Evolutionary conservation across 2,888 invertebrate species (phyloP), one percentile per base, ranked within the genome.

Genomic region (Aspidapion aeneum): DNA sequence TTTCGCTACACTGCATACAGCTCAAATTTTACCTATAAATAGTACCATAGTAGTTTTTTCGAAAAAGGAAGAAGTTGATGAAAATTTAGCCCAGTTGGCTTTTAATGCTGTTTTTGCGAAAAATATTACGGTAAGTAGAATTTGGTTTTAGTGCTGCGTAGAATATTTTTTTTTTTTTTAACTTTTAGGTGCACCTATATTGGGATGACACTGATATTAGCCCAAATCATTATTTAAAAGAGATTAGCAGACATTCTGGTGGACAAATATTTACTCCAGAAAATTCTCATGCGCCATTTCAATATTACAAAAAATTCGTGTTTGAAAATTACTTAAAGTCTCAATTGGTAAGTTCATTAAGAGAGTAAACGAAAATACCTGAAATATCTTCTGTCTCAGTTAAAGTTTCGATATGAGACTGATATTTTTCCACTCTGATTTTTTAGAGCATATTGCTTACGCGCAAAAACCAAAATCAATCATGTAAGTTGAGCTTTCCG

Each of bases 11-110:
- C 77, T 86, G 0, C 83, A 85, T 21, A 87, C 88, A 0, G 83
- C 85, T 0, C 84, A 85, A 65, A 71, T 85, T 65, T 83, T 88
- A 60, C 87, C 87, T 0, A 85, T 85, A 67, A 86, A 87, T 73
- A 85, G 86, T 66, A 87, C 86, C 0, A 80, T 89, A 9, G 84
- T 89, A 71, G 76, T 88, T 54, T 82, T 88, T 63, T 85, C 86
- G 0, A 85, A 86, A 63, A 18, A 49, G 18, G 78, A 81, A 48
- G 81, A 85, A 35, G 82, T 81, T 1, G 87, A 87, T 69, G 80
- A 80, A 9, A 79, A 81, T 69, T 73, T 83, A 52, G 80, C 81
- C 18, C 79, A 80, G 63, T 77, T 80, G 69, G 80, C 82, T 18
- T 77, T 80, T 17, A 80, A 80, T 65, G 79, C 78, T 63, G 62